A percentile compares a stretch with the other conserved stretches of the same genome.
Conservation (phyloP, 2,113 vertebrate genomes). For the Myotis davidii region DNA sequence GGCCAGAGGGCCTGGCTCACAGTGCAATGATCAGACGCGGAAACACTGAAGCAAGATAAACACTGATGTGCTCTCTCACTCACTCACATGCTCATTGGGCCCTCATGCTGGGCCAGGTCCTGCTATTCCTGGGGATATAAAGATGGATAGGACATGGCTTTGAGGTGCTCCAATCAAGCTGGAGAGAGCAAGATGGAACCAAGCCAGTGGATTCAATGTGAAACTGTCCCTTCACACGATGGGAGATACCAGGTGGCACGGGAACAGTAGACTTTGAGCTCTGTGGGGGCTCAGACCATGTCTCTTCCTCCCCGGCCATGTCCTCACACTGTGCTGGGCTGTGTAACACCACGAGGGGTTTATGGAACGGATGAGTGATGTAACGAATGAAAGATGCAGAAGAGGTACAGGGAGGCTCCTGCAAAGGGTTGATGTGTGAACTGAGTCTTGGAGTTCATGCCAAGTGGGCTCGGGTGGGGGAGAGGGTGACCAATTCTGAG, state of each 20-base stretch:
- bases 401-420: background rate
- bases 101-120: background rate
- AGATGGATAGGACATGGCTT: background rate
- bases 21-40: background rate
- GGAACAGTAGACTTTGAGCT: background rate
- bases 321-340: background rate
- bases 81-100: background rate
- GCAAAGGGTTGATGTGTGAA: background rate
- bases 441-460: background rate
- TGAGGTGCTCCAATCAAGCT: background rate
- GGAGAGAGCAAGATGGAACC: background rate
- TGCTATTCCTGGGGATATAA: background rate
- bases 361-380: background rate
- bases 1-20: background rate
- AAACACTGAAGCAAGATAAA: background rate
- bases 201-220: background rate
- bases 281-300: fast-evolving
- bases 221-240: background rate
- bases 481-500: background rate
- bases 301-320: background rate
- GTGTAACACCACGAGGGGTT: background rate
- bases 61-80: background rate
- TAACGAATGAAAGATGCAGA: background rate
- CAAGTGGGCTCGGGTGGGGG: background rate
- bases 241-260: no score